Percentiles rank a stretch among this genome's conserved stretches.
Evolutionary conservation across 2,113 vertebrate species (phyloP).

Genomic region (Pseudonaja textilis): DNA sequence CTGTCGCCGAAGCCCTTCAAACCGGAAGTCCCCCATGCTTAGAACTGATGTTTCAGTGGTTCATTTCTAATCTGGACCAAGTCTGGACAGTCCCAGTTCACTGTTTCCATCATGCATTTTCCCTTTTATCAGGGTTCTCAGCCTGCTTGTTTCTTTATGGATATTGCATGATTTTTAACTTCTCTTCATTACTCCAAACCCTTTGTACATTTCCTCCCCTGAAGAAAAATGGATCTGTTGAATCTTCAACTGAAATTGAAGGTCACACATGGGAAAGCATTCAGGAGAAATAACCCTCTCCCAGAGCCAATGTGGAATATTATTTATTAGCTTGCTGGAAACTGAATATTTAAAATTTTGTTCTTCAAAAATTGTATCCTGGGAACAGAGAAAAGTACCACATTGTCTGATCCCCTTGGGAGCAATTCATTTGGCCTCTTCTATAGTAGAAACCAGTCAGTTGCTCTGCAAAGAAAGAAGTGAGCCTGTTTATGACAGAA

Average conservation of each 20-base stretch:
- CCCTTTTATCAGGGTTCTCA: neutral
- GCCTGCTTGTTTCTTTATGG: neutral
- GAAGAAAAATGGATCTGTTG: neutral
- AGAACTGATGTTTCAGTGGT: neutral
- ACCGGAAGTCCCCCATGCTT: neutral
- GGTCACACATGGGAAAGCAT: neutral
- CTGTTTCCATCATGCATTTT: neutral
- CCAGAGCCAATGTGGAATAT: neutral
- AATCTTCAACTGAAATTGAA: neutral
- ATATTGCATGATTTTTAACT: neutral
- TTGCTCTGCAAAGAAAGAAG: neutral
- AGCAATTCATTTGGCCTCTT: neutral
- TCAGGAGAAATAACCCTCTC: neutral
- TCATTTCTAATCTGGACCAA: neutral
- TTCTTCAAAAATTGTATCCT: neutral
- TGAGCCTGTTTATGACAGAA: neutral
- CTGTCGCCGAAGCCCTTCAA: too few relatives aligned
- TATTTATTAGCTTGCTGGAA: slow-evolving; percentile 4
- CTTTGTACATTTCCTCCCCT: too few relatives aligned
- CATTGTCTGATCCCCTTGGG: neutral
- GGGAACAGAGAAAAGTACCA: neutral
- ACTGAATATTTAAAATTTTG: slow-evolving; percentile 2
- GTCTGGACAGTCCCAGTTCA: neutral
- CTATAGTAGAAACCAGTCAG: neutral
- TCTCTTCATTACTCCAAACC: too few relatives aligned